Conservation (phyloP, 2,797 vertebrate species). For the Alca torda region DNA sequence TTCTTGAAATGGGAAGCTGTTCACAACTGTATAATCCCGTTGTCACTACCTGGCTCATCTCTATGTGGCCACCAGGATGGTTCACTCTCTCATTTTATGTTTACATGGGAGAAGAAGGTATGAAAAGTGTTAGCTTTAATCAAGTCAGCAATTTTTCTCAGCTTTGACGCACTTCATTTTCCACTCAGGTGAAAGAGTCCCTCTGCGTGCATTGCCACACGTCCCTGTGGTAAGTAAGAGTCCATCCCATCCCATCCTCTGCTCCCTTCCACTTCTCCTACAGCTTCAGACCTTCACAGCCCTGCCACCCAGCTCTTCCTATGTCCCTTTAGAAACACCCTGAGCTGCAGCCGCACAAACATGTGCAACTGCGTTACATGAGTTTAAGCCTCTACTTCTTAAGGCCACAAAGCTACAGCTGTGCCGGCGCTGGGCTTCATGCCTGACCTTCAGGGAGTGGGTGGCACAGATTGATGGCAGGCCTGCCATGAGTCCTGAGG, state of each 20-base stretch:
- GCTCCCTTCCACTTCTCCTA: background rate
- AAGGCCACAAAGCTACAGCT: background rate
- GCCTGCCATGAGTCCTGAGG: background rate
- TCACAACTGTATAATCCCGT: background rate
- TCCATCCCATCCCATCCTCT: background rate
- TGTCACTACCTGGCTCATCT: background rate
- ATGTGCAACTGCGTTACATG: rapidly evolving
- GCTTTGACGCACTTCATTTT: background rate
- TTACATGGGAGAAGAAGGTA: background rate
- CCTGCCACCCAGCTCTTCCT: background rate
- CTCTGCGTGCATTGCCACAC: rapidly evolving
- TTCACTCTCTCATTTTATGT: background rate
- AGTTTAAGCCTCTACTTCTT: background rate
- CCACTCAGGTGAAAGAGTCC: background rate
- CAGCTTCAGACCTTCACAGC: background rate
- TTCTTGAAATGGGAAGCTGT: background rate
- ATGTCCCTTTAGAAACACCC: background rate
- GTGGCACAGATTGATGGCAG: background rate
- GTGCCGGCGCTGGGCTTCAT: background rate
- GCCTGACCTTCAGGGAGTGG: background rate
- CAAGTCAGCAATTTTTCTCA: background rate
- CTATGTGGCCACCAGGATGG: background rate
- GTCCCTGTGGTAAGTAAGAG: background rate
- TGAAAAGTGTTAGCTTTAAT: background rate
- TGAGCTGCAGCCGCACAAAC: background rate